These are phyloP conservation scores for Pogona vitticeps DNA, from an alignment of 2,113 vertebrate genomes.

Conservation along the genomic window DNA sequence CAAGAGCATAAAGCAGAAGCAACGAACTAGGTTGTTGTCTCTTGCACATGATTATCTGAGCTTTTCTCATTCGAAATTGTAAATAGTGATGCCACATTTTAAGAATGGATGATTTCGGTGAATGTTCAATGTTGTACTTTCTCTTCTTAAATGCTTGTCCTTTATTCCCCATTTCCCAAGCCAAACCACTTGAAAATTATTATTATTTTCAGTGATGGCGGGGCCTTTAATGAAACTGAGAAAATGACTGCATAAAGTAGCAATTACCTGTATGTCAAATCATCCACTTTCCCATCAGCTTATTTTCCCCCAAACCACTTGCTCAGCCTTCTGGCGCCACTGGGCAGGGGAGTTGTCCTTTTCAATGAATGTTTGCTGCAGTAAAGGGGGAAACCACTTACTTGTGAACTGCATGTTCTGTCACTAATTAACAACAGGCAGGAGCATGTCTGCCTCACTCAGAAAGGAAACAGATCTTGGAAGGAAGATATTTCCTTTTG, in stretches of 20 bases:
- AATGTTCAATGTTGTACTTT: not conserved
- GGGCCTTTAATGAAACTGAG: not conserved
- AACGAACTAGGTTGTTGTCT: too few relatives aligned
- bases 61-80: constrained; percentile 4
- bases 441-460: constrained; percentile 66
- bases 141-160: not conserved
- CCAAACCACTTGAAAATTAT: constrained; percentile 6
- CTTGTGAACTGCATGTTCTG: constrained; percentile 72
- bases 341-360: constrained; percentile 33
- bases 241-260: constrained; percentile 22
- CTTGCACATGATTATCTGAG: not conserved
- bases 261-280: constrained; percentile 17
- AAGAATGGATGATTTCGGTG: not conserved
- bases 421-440: constrained; percentile 74
- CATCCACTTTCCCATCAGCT: constrained; percentile 42
- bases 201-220: not conserved
- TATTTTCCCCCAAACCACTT: not conserved
- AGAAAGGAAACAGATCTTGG: constrained; percentile 50
- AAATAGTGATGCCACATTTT: not conserved
- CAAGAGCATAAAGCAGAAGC: too few relatives aligned
- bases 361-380: constrained; percentile 48
- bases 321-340: constrained; percentile 28
- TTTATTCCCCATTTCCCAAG: not conserved
- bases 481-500: constrained; percentile 46
- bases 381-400: constrained; percentile 51